These are phyloP conservation scores for Umimayanthus kanabou DNA, from an alignment of 92 coral and sea anemone species.

Conservation along the genomic window DNA sequence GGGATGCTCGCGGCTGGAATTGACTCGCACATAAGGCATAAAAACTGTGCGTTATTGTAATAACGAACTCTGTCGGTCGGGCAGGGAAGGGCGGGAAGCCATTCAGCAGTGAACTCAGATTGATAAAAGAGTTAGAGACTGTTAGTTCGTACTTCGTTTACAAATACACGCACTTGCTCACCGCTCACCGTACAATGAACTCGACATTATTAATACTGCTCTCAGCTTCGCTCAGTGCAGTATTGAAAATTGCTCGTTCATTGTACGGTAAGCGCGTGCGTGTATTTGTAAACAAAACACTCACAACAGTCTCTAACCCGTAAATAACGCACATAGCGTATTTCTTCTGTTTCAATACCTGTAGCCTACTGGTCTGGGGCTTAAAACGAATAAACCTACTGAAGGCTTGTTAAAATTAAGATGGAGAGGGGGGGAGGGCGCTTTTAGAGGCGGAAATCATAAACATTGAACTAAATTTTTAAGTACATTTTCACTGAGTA, in stretches of 20 bases:
- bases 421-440: background rate
- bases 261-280: background rate
- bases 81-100: too few relatives aligned
- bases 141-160: too few relatives aligned
- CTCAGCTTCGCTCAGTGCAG: background rate
- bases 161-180: too few relatives aligned
- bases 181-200: background rate
- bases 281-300: too few relatives aligned
- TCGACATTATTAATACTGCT: background rate
- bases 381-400: background rate
- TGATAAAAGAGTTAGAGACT: too few relatives aligned
- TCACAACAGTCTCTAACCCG: too few relatives aligned
- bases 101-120: too few relatives aligned
- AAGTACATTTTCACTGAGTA: background rate
- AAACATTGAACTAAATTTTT: background rate
- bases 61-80: too few relatives aligned
- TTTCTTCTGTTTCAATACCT: background rate
- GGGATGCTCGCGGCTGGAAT: too few relatives aligned
- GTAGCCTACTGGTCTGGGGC: slow-evolving; percentile 5
- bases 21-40: too few relatives aligned
- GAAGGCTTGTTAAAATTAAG: background rate
- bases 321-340: background rate
- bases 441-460: background rate
- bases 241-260: background rate
- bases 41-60: slow-evolving; percentile 35